Conservation (phyloP, 2,797 vertebrate species). For the Peromyscus melanophrys region DNA sequence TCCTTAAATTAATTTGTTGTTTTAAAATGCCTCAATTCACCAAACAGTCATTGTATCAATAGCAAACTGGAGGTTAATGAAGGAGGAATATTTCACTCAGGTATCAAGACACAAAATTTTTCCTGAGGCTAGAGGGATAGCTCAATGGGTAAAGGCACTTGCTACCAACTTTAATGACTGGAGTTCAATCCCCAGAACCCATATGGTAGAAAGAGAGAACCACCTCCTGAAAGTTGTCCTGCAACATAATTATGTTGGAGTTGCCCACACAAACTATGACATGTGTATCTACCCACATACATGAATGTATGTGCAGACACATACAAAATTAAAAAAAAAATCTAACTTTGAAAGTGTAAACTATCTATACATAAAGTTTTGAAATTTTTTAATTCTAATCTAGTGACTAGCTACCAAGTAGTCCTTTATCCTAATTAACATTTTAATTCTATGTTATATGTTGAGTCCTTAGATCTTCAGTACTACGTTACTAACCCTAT, state of each 20-base stretch:
- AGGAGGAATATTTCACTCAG: not conserved
- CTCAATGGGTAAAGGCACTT: not conserved
- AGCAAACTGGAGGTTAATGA: slow-evolving; percentile 25
- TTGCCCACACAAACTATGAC: not conserved
- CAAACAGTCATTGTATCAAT: slow-evolving; percentile 14
- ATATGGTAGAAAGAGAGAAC: not conserved
- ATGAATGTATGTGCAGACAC: not conserved
- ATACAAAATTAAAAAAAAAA: not conserved
- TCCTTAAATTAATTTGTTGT: slow-evolving; percentile 55
- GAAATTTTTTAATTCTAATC: slow-evolving; percentile 57
- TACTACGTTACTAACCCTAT: not conserved
- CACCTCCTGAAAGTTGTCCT: not conserved
- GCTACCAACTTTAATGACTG: not conserved
- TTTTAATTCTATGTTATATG: slow-evolving; percentile 27
- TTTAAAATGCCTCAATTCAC: slow-evolving; percentile 47
- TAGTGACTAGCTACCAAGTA: slow-evolving; percentile 57
- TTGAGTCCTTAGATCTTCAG: slow-evolving; percentile 21
- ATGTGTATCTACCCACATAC: not conserved
- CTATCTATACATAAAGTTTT: not conserved
- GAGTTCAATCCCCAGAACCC: not conserved
- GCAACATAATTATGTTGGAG: not conserved
- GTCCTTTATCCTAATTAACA: not conserved
- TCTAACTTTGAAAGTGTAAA: not conserved
- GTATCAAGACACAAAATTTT: slow-evolving; percentile 47
- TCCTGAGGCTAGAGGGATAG: not conserved